phyloP scores from a whole-genome alignment of 2,888 invertebrate genomes.

The Seira ritae region DNA sequence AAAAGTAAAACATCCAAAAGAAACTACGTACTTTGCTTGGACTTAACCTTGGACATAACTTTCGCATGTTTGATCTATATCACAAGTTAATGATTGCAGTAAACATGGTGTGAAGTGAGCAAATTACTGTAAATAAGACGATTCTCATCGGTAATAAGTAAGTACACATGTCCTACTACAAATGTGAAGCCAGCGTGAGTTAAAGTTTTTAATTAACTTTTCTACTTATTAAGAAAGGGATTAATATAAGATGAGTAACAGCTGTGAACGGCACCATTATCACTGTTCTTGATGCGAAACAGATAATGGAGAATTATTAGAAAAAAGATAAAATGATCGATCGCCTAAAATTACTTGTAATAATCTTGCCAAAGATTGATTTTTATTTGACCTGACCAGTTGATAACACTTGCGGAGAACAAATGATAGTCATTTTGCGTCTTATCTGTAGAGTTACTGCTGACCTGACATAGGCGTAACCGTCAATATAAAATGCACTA shows the following conservation, averaged over 20 bases:
- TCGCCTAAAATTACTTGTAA: neutral
- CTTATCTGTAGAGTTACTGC: no score
- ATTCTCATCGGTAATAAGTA: neutral
- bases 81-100: neutral
- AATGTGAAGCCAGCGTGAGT: no score
- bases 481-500: no score
- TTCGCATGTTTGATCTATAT: neutral
- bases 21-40: neutral
- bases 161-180: no score
- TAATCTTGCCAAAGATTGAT: neutral
- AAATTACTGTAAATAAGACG: slow-evolving; percentile 9
- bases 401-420: no score
- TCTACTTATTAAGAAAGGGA: neutral
- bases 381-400: neutral
- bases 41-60: neutral
- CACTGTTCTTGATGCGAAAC: neutral
- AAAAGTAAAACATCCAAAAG: no score
- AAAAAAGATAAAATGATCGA: slow-evolving; percentile 1
- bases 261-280: neutral
- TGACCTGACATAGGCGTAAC: no score
- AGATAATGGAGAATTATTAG: slow-evolving; percentile 4
- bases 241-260: neutral
- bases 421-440: no score
- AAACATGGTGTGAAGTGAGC: slow-evolving; percentile 2
- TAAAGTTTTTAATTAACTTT: neutral